Percentiles rank a stretch among this genome's conserved stretches.
Evolutionary conservation across 1,140 invertebrate genomes (phyloP).

Genomic region (Drosophila setifemur): DNA sequence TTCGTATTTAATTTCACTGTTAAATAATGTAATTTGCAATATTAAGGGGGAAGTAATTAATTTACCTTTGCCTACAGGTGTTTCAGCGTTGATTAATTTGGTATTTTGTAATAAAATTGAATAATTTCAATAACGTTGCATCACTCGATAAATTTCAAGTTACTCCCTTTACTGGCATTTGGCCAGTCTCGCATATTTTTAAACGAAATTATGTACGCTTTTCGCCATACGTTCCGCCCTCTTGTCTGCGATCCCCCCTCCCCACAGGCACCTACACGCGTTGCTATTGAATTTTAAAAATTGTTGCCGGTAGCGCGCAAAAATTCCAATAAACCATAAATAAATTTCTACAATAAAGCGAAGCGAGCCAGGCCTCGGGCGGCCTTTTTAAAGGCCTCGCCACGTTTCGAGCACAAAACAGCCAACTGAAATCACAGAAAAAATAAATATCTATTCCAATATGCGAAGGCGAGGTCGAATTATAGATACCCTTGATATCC

Average conservation of each 20-base stretch:
- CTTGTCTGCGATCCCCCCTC: constrained; percentile 24
- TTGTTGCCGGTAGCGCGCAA: constrained; percentile 74
- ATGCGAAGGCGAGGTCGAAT: constrained; percentile 53
- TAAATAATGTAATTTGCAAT: no score
- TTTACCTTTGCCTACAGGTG: no score
- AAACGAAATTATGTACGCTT: constrained; percentile 53
- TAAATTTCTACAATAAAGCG: constrained; percentile 75
- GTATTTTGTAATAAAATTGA: no score
- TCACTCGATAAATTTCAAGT: background rate
- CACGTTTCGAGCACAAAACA: constrained; percentile 55
- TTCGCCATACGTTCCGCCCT: constrained; percentile 21
- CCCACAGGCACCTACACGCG: constrained; percentile 28
- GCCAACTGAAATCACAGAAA: constrained; percentile 52
- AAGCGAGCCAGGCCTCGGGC: constrained; percentile 75
- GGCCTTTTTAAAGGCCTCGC: constrained; percentile 64
- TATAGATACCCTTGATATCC: constrained; percentile 52
- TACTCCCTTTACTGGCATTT: constrained; percentile 39
- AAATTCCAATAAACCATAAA: constrained; percentile 80
- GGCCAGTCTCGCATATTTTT: constrained; percentile 55
- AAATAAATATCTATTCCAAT: constrained; percentile 43
- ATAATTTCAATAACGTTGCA: background rate
- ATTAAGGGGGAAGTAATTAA: no score
- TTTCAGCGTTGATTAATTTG: no score
- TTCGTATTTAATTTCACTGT: background rate
- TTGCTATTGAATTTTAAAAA: constrained; percentile 73